phyloP scores from a whole-genome alignment of 1,140 invertebrate genomes.

The Mylabris phalerata region DNA sequence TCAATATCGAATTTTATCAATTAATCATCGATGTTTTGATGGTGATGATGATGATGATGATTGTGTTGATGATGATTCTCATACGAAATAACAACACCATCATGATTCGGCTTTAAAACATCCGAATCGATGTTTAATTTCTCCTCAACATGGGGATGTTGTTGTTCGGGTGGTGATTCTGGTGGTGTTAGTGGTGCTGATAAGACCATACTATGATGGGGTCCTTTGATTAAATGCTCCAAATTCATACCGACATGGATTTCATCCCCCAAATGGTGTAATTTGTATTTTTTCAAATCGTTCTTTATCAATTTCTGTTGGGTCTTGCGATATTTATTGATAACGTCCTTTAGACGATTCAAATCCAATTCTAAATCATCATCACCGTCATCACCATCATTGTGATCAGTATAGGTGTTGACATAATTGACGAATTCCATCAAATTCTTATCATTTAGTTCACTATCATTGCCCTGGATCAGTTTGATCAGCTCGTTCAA shows the following conservation, averaged over 20 bases:
- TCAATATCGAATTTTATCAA: too few species aligned
- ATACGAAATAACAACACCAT: constrained; percentile 38
- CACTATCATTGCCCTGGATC: constrained; percentile 21
- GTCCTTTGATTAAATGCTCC: constrained; percentile 37
- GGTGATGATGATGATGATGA: too few species aligned
- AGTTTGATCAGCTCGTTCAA: constrained; percentile 22
- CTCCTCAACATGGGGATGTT: constrained; percentile 28
- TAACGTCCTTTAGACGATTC: constrained; percentile 23
- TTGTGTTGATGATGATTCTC: constrained; percentile 25
- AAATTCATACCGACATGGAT: constrained; percentile 23
- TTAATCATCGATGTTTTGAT: too few species aligned
- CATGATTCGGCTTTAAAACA: constrained; percentile 37
- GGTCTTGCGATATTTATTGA: constrained; percentile 21
- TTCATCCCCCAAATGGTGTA: constrained; percentile 12
- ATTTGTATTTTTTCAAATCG: constrained; percentile 24
- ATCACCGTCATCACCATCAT: background rate
- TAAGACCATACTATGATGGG: constrained; percentile 40
- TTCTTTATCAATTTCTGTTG: constrained; percentile 13
- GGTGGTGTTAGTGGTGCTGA: constrained; percentile 12
- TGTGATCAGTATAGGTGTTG: constrained; percentile 19
- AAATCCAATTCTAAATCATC: constrained; percentile 31
- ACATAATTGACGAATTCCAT: constrained; percentile 33
- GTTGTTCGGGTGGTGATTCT: too few species aligned
- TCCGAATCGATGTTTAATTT: constrained; percentile 38
- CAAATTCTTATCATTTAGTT: constrained; percentile 27